These are phyloP conservation scores for Hypomecis atomaria DNA, from an alignment of 2,888 invertebrate genomes.

Conservation along the genomic window DNA sequence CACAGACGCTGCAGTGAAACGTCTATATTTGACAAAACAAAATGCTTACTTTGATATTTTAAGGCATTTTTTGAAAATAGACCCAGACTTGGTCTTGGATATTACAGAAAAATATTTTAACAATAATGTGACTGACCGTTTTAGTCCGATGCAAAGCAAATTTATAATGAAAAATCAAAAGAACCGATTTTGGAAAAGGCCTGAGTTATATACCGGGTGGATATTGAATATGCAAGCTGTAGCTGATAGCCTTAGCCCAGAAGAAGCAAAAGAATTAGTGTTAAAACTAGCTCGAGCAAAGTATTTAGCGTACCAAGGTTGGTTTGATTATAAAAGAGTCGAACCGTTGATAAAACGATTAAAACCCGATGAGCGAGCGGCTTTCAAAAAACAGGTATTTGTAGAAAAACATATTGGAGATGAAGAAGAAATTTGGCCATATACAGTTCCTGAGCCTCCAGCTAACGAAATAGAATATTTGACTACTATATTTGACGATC, in stretches of 20 bases:
- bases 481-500: slow-evolving; percentile 43
- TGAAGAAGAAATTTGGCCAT: slow-evolving; percentile 48
- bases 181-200: slow-evolving; percentile 42
- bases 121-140: slow-evolving; percentile 10
- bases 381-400: slow-evolving; percentile 51
- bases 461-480: slow-evolving; percentile 3
- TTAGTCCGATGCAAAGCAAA: slow-evolving; percentile 42
- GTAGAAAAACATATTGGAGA: slow-evolving; percentile 46
- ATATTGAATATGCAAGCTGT: slow-evolving; percentile 43
- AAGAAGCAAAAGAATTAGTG: slow-evolving; percentile 46
- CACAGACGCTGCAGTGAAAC: slow-evolving; percentile 26
- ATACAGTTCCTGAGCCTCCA: slow-evolving; percentile 43
- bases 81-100: slow-evolving; percentile 43
- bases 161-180: slow-evolving; percentile 44
- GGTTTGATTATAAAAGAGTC: slow-evolving; percentile 45
- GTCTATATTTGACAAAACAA: slow-evolving; percentile 26
- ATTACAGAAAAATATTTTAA: slow-evolving; percentile 46
- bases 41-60: slow-evolving; percentile 31
- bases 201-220: slow-evolving; percentile 47
- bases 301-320: slow-evolving; percentile 33
- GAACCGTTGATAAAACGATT: slow-evolving; percentile 49
- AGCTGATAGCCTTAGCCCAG: slow-evolving; percentile 39
- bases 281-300: slow-evolving; percentile 43
- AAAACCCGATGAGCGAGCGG: slow-evolving; percentile 40
- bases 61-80: slow-evolving; percentile 36